Conservation (phyloP, 2,797 vertebrate species). For the Onychomys torridus region DNA sequence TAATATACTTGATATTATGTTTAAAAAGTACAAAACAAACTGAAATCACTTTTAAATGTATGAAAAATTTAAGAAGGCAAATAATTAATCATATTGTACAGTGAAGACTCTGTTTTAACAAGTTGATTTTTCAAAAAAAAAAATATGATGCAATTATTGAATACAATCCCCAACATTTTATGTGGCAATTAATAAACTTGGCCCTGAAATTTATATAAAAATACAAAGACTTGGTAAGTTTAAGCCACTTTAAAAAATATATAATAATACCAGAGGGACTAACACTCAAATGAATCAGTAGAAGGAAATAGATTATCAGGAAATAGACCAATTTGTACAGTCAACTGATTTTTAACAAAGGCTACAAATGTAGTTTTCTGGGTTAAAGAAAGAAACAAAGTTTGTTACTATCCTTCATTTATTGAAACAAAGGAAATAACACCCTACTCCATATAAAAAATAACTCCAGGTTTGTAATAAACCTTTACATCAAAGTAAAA, state of each 20-base stretch:
- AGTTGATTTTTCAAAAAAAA: not conserved
- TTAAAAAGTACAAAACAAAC: not conserved
- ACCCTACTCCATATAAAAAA: not conserved
- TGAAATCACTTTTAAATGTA: slow-evolving; percentile 9
- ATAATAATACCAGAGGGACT: not conserved
- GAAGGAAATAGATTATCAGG: not conserved
- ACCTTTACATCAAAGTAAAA: not conserved
- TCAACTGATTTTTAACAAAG: not conserved
- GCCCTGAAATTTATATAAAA: not conserved
- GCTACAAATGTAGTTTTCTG: not conserved
- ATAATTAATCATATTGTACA: not conserved
- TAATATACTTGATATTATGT: not conserved
- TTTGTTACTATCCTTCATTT: not conserved
- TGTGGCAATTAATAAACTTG: not conserved
- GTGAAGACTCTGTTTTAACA: slow-evolving; percentile 15
- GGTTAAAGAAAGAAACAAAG: not conserved
- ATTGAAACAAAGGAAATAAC: not conserved
- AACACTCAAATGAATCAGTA: not conserved
- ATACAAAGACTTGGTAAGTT: not conserved
- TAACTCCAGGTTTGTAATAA: not conserved
- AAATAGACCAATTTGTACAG: not conserved
- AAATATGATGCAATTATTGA: not conserved
- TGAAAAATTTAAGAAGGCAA: slow-evolving; percentile 7
- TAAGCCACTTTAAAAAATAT: not conserved
- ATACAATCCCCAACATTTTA: not conserved